A percentile compares a stretch with the other conserved stretches of the same genome.
Conservation (phyloP, 2,797 vertebrate genomes). For the Propithecus perrieri region DNA sequence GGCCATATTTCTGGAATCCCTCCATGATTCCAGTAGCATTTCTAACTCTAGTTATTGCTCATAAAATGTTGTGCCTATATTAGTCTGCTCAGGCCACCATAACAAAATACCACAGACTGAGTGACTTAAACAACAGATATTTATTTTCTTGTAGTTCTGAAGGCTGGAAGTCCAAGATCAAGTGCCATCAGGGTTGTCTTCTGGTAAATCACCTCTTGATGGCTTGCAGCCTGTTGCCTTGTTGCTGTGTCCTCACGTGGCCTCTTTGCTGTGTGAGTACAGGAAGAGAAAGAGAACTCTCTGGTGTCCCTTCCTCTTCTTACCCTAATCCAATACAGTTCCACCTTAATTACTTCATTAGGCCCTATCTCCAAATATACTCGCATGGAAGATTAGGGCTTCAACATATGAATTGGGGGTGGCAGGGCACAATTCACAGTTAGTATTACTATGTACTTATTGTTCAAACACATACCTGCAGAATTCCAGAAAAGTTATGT, state of each 20-base stretch:
- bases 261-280: neutral
- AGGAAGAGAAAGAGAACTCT: neutral
- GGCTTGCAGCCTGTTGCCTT: neutral
- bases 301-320: neutral
- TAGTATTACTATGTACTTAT: neutral
- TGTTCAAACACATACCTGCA: neutral
- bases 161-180: neutral
- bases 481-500: neutral
- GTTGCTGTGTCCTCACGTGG: neutral
- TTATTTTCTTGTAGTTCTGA: neutral
- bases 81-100: too few relatives aligned
- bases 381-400: neutral
- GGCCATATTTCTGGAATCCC: neutral
- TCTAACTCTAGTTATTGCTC: neutral
- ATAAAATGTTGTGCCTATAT: neutral
- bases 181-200: neutral
- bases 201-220: neutral
- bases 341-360: neutral
- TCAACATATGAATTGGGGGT: neutral
- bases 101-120: too few relatives aligned
- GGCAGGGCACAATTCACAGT: neutral
- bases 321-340: too few relatives aligned
- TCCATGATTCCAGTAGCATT: neutral
- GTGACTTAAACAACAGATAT: neutral
- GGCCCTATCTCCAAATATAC: neutral